Conservation (phyloP, 2,113 vertebrate genomes). For the Gulo gulo region DNA sequence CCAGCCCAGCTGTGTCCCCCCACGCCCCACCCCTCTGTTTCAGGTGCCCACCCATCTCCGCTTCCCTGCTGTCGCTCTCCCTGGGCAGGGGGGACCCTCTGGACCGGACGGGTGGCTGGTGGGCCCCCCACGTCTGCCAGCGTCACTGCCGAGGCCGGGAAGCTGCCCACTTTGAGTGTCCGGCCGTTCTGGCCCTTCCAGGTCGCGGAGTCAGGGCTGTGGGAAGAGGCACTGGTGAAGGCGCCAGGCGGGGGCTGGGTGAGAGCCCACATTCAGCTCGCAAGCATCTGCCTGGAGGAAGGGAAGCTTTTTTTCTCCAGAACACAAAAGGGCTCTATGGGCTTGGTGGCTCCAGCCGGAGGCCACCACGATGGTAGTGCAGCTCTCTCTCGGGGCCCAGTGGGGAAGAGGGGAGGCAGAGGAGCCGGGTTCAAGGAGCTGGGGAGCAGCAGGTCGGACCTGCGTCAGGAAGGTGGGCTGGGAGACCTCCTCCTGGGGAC, state of each 20-base stretch:
- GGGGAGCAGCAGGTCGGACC: background rate
- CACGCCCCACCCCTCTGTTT: background rate
- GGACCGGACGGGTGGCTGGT: background rate
- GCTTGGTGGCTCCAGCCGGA: background rate
- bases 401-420: background rate
- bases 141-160: constrained; percentile 80
- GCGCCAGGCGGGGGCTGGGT: background rate
- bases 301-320: background rate
- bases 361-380: too few species aligned
- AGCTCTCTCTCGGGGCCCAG: too few species aligned
- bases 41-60: constrained; percentile 81
- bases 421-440: background rate
- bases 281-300: background rate
- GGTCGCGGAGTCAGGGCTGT: constrained; percentile 84
- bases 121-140: constrained; percentile 12
- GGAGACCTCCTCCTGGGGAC: background rate
- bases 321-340: constrained; percentile 8
- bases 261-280: background rate
- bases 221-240: background rate
- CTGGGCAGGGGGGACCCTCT: background rate
- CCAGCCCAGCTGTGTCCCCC: background rate
- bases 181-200: constrained; percentile 92
- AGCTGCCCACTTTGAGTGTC: constrained; percentile 86
- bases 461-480: background rate
- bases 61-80: constrained; percentile 75